Base-by-base conservation (phyloP, 1,140 invertebrate species). In the Dendrolimus punctatus region DNA sequence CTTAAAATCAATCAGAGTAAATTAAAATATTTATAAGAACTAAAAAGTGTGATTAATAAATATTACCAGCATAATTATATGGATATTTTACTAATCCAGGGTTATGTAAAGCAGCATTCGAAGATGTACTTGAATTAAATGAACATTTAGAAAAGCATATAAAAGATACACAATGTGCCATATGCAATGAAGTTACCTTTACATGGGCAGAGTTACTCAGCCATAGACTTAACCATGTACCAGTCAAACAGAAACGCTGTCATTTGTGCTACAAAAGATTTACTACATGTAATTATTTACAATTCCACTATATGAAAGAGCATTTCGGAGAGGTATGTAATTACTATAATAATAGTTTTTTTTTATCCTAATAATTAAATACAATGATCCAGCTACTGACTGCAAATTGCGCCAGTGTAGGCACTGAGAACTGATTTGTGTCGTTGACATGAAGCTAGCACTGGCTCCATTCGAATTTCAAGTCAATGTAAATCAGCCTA, bases 151-250 rank as follows among this genome's bases (percentile, higher is more conserved):
- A 62, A 23, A 49, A 23, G 5, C 78, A 81, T 48, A 68, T 64
- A 46, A 55, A 45, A 4, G 47, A 46, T 45, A 64, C 52, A n/a
- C 36, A 39, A 6, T 82, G 79, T 57, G 10, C 47, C 6, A 39
- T 68, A 43, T 82, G 79, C 49, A 5, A 36, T 5, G 50, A 71
- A 50, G 49, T 9, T 4, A 69, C 73, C 9, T 51, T 38, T 38
- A 64, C 68, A 23, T 68, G 71, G 64, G 67, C 73, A 6, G 51
- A 68, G 37, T 38, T 79, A 6, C 52, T 79, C 2, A 52, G 64
- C 2, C 81, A 85, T 48, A 65, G 81, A 57, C n/a, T 76, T 4
- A 42, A 51, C n/a, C 80, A 84, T 57, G 43, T 80, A 9, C 62
- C 64, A 0, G 8, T 23, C 4, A 60, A 49, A 5, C 46, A 67